Percentiles rank a stretch among this genome's conserved stretches.
phyloP scores from a whole-genome alignment of 2,113 vertebrate species.

The Corythornis vintsioides region DNA sequence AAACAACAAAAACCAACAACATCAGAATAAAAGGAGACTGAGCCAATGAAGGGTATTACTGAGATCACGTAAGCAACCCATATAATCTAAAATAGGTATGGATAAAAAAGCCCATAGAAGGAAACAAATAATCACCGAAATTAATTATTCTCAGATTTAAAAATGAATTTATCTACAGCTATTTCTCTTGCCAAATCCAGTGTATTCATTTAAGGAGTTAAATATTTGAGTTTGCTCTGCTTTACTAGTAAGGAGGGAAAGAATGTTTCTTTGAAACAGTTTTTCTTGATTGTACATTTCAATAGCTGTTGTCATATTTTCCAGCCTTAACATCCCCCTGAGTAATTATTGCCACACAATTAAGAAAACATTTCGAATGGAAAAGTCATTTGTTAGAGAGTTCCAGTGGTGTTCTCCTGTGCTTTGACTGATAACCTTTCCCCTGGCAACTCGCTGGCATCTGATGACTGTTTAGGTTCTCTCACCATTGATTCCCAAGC shows the following conservation, averaged over 20 bases:
- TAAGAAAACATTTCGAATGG: conserved; percentile 63
- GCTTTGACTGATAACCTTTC: conserved; percentile 56
- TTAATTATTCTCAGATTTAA: background rate
- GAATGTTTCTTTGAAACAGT: background rate
- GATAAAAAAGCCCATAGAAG: background rate
- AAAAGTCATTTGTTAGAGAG: conserved; percentile 57
- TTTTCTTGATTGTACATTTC: conserved; percentile 25
- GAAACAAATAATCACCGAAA: background rate
- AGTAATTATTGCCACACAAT: conserved; percentile 43
- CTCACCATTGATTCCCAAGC: background rate
- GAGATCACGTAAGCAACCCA: fast-evolving
- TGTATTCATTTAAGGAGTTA: conserved; percentile 13
- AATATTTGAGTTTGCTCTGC: background rate
- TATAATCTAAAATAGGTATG: background rate
- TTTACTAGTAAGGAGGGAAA: background rate
- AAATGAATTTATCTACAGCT: background rate
- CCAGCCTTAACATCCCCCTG: conserved; percentile 33
- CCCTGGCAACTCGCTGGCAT: background rate
- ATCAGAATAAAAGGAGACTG: background rate
- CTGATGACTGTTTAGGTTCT: conserved; percentile 40
- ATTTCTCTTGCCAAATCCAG: background rate
- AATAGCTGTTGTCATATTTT: conserved; percentile 47
- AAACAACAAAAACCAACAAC: no score
- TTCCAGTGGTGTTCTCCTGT: background rate
- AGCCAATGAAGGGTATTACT: background rate